A percentile compares a stretch with the other conserved stretches of the same genome.
These are phyloP conservation scores for Lasiommata megera DNA, from an alignment of 2,888 invertebrate genomes.

Conservation along the genomic window DNA sequence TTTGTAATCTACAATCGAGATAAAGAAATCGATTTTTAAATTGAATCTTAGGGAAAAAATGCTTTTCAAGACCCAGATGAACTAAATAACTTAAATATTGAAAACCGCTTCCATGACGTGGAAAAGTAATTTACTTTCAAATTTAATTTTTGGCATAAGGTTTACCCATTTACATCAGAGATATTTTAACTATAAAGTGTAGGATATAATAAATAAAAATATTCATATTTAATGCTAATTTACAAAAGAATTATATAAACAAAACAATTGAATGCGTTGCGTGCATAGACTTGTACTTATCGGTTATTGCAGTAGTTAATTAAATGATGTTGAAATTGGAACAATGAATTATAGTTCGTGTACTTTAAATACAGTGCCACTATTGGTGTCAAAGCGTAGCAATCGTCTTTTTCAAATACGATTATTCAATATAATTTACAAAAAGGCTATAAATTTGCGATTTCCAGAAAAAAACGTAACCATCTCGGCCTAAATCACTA, in stretches of 20 bases:
- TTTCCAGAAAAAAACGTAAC: neutral
- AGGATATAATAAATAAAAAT: constrained; percentile 10
- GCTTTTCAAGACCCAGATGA: neutral
- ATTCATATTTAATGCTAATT: neutral
- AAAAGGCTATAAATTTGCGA: neutral
- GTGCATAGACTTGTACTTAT: constrained; percentile 48
- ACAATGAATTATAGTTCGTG: constrained; percentile 55
- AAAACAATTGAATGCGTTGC: constrained; percentile 45
- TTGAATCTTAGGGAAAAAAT: neutral
- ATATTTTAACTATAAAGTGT: no score
- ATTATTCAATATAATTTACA: neutral
- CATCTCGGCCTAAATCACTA: neutral
- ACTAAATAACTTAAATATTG: neutral
- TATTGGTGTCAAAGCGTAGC: neutral
- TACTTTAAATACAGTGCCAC: neutral
- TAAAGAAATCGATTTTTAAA: neutral
- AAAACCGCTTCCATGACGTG: neutral
- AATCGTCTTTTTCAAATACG: neutral
- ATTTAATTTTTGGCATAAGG: no score
- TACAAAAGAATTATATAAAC: constrained; percentile 20
- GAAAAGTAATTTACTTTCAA: neutral
- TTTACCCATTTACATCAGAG: no score
- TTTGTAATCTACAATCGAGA: neutral
- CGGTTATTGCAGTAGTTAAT: constrained; percentile 56
- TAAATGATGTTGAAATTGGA: constrained; percentile 71